These are phyloP conservation scores for Halictus quadricinctus DNA, from an alignment of 2,888 invertebrate species.

Conservation along the genomic window DNA sequence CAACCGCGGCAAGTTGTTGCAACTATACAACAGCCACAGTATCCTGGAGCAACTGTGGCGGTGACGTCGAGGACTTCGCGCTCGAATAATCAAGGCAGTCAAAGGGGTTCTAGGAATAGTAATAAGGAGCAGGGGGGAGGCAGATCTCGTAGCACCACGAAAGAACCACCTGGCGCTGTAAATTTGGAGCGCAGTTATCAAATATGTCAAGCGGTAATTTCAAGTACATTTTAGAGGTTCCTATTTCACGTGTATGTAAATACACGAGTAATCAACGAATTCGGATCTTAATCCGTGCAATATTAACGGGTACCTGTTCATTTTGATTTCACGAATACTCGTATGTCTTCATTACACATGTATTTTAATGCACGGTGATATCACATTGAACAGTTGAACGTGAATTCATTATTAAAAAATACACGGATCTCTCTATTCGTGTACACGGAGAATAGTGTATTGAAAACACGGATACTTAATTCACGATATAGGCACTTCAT, in stretches of 20 bases:
- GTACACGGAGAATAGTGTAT: too few relatives aligned
- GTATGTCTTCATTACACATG: too few relatives aligned
- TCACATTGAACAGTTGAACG: too few relatives aligned
- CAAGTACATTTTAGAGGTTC: conserved; percentile 16
- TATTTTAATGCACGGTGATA: too few relatives aligned
- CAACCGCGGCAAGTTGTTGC: conserved; percentile 74
- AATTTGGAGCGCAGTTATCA: conserved; percentile 97
- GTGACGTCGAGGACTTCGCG: conserved; percentile 74
- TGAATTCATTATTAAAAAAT: too few relatives aligned
- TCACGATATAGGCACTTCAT: too few relatives aligned
- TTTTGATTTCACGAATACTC: too few relatives aligned
- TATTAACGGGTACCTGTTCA: too few relatives aligned
- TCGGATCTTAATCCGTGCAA: not conserved
- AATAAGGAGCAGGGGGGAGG: conserved; percentile 78
- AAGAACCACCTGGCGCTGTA: conserved; percentile 94
- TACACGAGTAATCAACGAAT: too few relatives aligned
- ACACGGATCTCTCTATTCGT: too few relatives aligned
- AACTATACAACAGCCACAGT: conserved; percentile 71
- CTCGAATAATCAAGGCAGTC: conserved; percentile 73
- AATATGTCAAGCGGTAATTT: conserved; percentile 91
- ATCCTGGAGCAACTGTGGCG: conserved; percentile 68
- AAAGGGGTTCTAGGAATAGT: conserved; percentile 75
- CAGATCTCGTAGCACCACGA: conserved; percentile 85
- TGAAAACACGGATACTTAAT: too few relatives aligned
- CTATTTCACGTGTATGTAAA: not conserved